These are phyloP conservation scores for Platyrinchus mystaceus DNA, from an alignment of 2,797 vertebrate genomes.

Conservation along the genomic window DNA sequence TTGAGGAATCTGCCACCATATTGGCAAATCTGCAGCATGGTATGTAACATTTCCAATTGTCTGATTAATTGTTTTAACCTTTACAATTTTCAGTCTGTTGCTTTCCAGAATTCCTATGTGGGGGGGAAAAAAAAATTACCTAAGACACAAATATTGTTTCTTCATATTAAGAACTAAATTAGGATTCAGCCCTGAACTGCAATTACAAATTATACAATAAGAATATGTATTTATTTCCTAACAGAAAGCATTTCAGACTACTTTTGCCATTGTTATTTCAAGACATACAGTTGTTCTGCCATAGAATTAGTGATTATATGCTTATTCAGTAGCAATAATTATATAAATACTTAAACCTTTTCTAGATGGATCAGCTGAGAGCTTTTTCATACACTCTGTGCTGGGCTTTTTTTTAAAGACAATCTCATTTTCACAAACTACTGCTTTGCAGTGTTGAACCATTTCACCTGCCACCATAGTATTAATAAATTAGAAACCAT, in stretches of 20 bases:
- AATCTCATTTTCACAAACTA: neutral
- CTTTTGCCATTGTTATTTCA: neutral
- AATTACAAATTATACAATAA: neutral
- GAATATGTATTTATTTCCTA: neutral
- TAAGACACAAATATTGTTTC: neutral
- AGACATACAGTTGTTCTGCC: neutral
- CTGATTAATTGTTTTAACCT: constrained; percentile 84
- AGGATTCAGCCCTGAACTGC: neutral
- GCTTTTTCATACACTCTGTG: neutral
- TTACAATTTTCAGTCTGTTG: constrained; percentile 87
- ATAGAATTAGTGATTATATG: neutral
- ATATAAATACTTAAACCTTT: neutral
- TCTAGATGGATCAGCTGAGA: neutral
- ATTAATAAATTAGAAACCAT: neutral
- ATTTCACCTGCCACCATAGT: neutral
- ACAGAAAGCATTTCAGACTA: neutral
- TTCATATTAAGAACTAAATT: neutral
- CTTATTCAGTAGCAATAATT: neutral
- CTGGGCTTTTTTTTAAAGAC: neutral
- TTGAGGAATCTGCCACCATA: constrained; percentile 99
- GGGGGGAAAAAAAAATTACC: neutral
- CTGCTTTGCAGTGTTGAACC: neutral
- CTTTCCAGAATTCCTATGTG: constrained; percentile 92
- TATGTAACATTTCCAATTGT: constrained; percentile 85
- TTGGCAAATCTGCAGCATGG: constrained; percentile 88